Evolutionary conservation across 2,797 vertebrate species (phyloP).

Genomic region (Balearica regulorum): DNA sequence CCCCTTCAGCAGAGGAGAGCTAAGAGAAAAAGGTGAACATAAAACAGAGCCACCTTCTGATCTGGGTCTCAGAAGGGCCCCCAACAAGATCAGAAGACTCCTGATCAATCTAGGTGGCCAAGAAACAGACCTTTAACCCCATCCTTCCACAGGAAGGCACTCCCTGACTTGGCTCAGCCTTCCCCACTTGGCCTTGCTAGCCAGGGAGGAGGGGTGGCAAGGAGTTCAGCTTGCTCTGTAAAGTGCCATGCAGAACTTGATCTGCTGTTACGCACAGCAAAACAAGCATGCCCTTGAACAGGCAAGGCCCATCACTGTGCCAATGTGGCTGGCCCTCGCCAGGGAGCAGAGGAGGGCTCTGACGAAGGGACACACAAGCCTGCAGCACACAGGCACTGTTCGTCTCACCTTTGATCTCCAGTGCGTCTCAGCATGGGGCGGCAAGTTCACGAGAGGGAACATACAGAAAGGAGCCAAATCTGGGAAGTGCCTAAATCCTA

Average conservation of each 20-base stretch:
- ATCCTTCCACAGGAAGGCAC: neutral
- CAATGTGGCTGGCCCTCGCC: rapidly evolving
- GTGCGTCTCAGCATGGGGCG: neutral
- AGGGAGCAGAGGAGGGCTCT: neutral
- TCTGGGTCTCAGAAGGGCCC: neutral
- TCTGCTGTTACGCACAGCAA: neutral
- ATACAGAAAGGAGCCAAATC: neutral
- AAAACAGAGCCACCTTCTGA: neutral
- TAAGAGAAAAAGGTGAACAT: neutral
- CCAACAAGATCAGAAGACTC: neutral
- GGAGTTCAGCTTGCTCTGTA: neutral
- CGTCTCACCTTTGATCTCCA: neutral
- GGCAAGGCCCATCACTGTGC: rapidly evolving
- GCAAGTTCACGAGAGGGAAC: neutral
- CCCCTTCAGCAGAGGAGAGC: neutral
- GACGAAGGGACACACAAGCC: neutral
- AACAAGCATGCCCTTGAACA: neutral
- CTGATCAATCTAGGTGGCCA: neutral
- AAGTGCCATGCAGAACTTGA: neutral
- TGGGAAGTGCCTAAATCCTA: neutral
- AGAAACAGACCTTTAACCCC: neutral
- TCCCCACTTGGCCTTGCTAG: neutral
- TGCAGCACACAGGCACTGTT: rapidly evolving
- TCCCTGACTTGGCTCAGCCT: neutral
- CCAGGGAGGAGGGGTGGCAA: neutral